Percentiles rank a stretch among this genome's conserved stretches.
Evolutionary conservation across 2,888 invertebrate species (phyloP).

Genomic region (Cephus sareptanus): DNA sequence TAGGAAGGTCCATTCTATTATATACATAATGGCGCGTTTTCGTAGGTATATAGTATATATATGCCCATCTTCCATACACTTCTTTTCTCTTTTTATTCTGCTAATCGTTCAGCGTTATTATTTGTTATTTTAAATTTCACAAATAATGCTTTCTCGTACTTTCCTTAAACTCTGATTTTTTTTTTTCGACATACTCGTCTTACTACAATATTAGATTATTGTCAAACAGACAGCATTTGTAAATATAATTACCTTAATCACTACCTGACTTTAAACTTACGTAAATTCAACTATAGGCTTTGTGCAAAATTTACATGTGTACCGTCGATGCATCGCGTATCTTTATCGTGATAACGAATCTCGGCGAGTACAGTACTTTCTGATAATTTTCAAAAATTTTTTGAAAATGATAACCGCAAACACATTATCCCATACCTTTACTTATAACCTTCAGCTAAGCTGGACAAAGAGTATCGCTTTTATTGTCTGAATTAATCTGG

Average conservation of each 20-base stretch:
- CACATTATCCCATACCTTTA: not conserved
- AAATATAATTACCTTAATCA: conserved; percentile 34
- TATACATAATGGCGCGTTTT: conserved; percentile 17
- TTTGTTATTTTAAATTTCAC: not conserved
- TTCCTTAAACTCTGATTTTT: not conserved
- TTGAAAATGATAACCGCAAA: not conserved
- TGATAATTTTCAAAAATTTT: not conserved
- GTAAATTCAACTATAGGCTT: conserved; percentile 53
- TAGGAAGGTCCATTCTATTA: conserved; percentile 35
- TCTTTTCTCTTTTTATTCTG: not conserved
- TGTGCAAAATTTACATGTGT: conserved; percentile 62
- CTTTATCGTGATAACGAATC: not conserved
- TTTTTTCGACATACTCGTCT: not conserved
- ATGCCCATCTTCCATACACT: not conserved
- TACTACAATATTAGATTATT: conserved; percentile 58
- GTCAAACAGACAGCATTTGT: conserved; percentile 64
- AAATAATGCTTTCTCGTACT: not conserved
- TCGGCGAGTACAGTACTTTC: not conserved
- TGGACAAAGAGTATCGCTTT: conserved; percentile 7
- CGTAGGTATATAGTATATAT: conserved; percentile 2
- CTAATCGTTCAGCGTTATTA: not conserved
- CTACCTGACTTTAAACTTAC: conserved; percentile 41
- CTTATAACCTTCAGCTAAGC: conserved; percentile 3
- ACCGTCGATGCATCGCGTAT: conserved; percentile 1
- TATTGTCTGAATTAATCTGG: conserved; percentile 20